Evolutionary conservation across 2,888 invertebrate genomes (phyloP), one percentile per base, ranked within the genome.

Genomic region (Lottia scabra): DNA sequence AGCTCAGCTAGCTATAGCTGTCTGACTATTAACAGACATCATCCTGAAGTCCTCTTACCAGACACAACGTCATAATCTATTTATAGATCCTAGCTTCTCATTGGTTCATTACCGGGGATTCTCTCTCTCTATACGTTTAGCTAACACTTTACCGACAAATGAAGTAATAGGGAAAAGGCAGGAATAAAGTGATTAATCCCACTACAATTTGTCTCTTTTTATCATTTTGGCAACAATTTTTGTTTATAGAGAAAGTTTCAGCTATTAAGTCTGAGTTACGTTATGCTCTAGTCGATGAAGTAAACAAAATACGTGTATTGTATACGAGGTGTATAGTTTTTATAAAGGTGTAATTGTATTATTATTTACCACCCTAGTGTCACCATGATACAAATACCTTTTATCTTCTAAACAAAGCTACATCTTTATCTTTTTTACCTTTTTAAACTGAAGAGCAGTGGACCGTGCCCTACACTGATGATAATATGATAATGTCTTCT

Each of bases 11-110:
- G 56, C 56, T 56, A n/a, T n/a, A 56, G 56, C 56, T 56, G 56
- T 56, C 56, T 56, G 56, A 56, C 56, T 56, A 56, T 56, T 38
- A 56, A 13, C 68, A 68, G 68, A 68, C 68, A 68, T 48, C 38
- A 68, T 43, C 68, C 62, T 68, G 68, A 48, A 68, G 48, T 62
- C 68, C 56, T 68, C 48, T 56, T 56, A 56, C 68, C 68, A 68
- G 68, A 68, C 68, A 45, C 68, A 48, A 68, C 68, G 68, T 68
- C 68, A 68, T 68, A 56, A 62, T 23, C 68, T 68, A 68, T 56
- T 48, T 27, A 56, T 68, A 68, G 56, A 68, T 56, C 38, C 27
- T 23, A 38, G 38, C 19, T 68, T 38, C 68, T 68, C 56, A 68
- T 68, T 68, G 68, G 68, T 56, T 68, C 27, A 12, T 27, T 46